Evolutionary conservation across 2,113 vertebrate genomes (phyloP), one percentile per base, ranked within the genome.

Genomic region (Poeciliopsis prolifica): DNA sequence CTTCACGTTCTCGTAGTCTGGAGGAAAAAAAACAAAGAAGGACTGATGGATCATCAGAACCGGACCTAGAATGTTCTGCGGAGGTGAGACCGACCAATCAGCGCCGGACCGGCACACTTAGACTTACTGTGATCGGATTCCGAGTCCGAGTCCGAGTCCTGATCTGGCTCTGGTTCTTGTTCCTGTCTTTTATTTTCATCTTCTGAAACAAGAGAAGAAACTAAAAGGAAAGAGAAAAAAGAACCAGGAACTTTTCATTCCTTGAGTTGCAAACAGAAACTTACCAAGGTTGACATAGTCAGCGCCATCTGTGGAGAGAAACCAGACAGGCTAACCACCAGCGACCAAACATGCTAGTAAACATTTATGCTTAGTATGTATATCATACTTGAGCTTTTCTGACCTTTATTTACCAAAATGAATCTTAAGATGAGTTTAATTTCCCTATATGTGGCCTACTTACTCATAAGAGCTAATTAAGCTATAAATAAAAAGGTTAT

Each of bases 241-340:
- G 24, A 19, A 24, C 10, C 11, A 29, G 0, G 4, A 30, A 12
- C 3, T 29, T 44, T 6, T 58, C 22, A 17, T 7, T 58, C 51
- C 1, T 31, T 29, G 11, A 12, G n/a, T 3, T 13, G n/a, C 11
- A 69, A 15, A 33, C 9, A 8, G 1, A 9, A 33, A 63, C 72
- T 74, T 24, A 14, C 62, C 31, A 1, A 89, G 26, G 42, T 91
- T 91, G 33, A 69, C 89, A 7, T 91, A 91, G 4, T 89, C 77
- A 2, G 0, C 79, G 42, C 44, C 31, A 30, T 83, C 87, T 89
- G 84, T 0, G 48, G 77, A 71, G 0, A 30, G 30, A 67, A 64
- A 70, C 17, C 17, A 33, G 2, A 64, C 58, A 64, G 62, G 24
- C 35, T 37, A 37, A 37, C 35, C 10, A 37, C 35, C 9, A 69